Conservation (phyloP, 2,888 invertebrate species). For the Spodoptera littoralis region DNA sequence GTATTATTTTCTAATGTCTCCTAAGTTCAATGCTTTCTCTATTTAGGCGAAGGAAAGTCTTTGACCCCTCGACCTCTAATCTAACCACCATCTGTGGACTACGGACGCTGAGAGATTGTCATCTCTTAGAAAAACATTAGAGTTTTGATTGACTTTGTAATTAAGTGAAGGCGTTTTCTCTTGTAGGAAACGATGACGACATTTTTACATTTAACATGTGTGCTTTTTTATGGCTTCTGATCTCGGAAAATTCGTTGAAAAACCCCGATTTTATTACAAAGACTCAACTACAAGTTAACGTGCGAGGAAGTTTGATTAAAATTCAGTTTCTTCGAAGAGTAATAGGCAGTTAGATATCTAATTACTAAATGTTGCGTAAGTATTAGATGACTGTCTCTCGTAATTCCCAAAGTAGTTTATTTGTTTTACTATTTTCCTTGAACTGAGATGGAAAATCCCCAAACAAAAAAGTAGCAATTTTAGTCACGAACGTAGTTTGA, state of each 20-base stretch:
- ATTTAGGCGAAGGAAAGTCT: constrained; percentile 70
- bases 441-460: constrained; percentile 1
- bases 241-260: no score
- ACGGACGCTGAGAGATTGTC: constrained; percentile 15
- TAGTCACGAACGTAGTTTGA: constrained; percentile 3
- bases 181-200: constrained; percentile 1
- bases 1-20: constrained; percentile 49
- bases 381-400: background rate
- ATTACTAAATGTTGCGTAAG: no score
- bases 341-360: no score
- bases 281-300: no score
- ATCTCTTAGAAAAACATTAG: constrained; percentile 18
- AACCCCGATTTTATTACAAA: no score
- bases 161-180: constrained; percentile 1
- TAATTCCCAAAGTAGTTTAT: constrained; percentile 19
- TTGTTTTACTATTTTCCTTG: constrained; percentile 13
- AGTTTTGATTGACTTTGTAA: constrained; percentile 25
- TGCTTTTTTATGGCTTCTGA: no score
- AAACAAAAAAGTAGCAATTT: constrained; percentile 11
- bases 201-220: background rate
- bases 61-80: constrained; percentile 60
- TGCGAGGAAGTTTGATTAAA: no score
- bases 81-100: constrained; percentile 45
- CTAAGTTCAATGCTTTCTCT: constrained; percentile 32
- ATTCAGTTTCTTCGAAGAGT: no score